Conservation (phyloP, 2,888 invertebrate species). For the Drosophila planitibia region DNA sequence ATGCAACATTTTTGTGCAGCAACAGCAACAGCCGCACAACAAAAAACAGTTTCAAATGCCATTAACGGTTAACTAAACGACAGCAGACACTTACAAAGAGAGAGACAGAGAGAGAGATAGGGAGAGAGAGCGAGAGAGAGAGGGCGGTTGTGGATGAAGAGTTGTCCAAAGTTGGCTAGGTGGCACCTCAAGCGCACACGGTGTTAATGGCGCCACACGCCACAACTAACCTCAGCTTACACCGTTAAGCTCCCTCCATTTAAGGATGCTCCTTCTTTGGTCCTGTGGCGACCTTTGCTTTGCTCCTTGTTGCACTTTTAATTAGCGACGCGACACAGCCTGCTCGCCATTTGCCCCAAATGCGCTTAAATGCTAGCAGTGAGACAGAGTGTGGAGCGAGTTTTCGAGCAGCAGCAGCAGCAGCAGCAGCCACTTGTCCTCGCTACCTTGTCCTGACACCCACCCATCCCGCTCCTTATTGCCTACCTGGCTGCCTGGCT, state of each 20-base stretch:
- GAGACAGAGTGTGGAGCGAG: not conserved
- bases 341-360: slow-evolving; percentile 68
- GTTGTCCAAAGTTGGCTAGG: slow-evolving; percentile 37
- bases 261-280: not conserved
- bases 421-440: slow-evolving; percentile 34
- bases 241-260: not conserved
- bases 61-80: slow-evolving; percentile 79
- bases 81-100: slow-evolving; percentile 12
- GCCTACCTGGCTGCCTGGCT: not conserved
- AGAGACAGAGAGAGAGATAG: not conserved
- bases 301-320: slow-evolving; percentile 74
- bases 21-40: slow-evolving; percentile 58
- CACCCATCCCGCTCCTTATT: not conserved
- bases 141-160: slow-evolving; percentile 10
- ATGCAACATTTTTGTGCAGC: slow-evolving; percentile 76
- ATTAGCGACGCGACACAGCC: slow-evolving; percentile 70
- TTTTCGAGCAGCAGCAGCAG: slow-evolving; percentile 32
- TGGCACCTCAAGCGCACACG: slow-evolving; percentile 50
- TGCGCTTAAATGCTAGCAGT: slow-evolving; percentile 66
- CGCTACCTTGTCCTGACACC: not conserved
- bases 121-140: not conserved
- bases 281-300: slow-evolving; percentile 41
- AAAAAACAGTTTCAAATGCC: slow-evolving; percentile 78
- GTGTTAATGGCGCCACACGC: slow-evolving; percentile 60
- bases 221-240: slow-evolving; percentile 12